Evolutionary conservation across 2,888 invertebrate species (phyloP).

Genomic region (Choristoneura rosaceana): DNA sequence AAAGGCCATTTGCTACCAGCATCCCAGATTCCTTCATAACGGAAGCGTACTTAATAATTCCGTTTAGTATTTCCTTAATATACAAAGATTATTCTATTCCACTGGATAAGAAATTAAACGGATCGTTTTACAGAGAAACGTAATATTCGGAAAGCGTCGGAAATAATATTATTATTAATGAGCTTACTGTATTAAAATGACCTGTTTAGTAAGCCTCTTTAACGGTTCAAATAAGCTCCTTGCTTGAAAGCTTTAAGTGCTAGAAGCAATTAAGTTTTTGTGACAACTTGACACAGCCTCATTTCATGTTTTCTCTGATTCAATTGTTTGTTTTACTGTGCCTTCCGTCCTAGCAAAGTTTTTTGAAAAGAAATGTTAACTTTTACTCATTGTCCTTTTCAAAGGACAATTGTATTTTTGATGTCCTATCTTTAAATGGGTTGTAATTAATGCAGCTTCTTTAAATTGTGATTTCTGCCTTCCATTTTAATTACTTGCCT

Average conservation of each 20-base stretch:
- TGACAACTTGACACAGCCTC: not conserved
- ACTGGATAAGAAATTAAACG: slow-evolving; percentile 27
- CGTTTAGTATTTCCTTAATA: slow-evolving; percentile 11
- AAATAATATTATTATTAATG: slow-evolving; percentile 18
- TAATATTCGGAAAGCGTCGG: slow-evolving; percentile 7
- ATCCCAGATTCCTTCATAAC: not conserved
- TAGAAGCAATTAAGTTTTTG: slow-evolving; percentile 11
- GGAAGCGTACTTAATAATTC: slow-evolving; percentile 3
- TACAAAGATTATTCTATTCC: slow-evolving; percentile 22
- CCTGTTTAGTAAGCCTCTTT: slow-evolving; percentile 24
- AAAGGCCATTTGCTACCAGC: not conserved
- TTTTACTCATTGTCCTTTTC: not conserved
- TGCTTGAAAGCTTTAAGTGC: slow-evolving; percentile 7
- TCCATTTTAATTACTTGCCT: too few relatives aligned
- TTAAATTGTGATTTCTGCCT: too few relatives aligned
- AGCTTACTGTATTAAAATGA: slow-evolving; percentile 21
- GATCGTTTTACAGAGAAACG: slow-evolving; percentile 26
- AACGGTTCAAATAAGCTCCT: slow-evolving; percentile 10
- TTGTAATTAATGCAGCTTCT: too few relatives aligned
- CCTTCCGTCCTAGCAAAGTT: not conserved
- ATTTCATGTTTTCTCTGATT: slow-evolving; percentile 5
- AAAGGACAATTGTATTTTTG: not conserved
- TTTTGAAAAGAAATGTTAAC: not conserved
- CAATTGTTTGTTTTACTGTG: not conserved
- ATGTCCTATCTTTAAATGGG: too few relatives aligned